Evolutionary conservation across 2,113 vertebrate species (phyloP), one percentile per base, ranked within the genome.

Genomic region (Microcebus ravelobensis): DNA sequence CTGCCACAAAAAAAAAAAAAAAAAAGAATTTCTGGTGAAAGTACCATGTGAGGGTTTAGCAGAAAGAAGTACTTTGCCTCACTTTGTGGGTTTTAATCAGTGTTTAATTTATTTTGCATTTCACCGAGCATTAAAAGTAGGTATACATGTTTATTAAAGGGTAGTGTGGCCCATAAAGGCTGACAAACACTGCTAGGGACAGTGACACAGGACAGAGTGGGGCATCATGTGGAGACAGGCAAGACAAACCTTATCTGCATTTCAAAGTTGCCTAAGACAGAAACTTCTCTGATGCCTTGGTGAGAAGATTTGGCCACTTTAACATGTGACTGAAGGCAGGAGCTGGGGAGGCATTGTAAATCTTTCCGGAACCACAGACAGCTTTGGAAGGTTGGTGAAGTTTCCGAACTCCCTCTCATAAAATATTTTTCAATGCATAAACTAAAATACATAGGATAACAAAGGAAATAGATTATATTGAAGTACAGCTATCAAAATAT

Each of bases 401-500:
- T 31, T 77, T 77, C 2, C 85, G 67, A 73, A 34, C 29, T 87
- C 65, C 85, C 15, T 84, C 45, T 70, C n/a, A 77, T n/a, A 48
- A 84, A 77, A 61, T 85, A 39, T 67, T 94, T 73, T 82, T 48
- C 77, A 82, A 70, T 77, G 25, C 0, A 15, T 86, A 42, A 94
- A 87, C 80, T 84, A 83, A 63, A 96, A 95, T 77, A 76, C 13
- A 71, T 45, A 89, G 57, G 42, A 55, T 92, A 92, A 85, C 63
- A 97, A 80, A 79, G 20, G 57, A 90, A 93, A 73, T 74, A 50
- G 71, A 63, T 94, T 93, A 65, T 85, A 74, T 61, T 82, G 73
- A 91, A 93, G 76, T 85, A 79, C 5, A 76, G 31, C 36, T 89
- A 71, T 93, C 27, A 94, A 96, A 85, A 96, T 91, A 73, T 77